phyloP scores from a whole-genome alignment of 2,113 vertebrate genomes.

The Corapipo altera region DNA sequence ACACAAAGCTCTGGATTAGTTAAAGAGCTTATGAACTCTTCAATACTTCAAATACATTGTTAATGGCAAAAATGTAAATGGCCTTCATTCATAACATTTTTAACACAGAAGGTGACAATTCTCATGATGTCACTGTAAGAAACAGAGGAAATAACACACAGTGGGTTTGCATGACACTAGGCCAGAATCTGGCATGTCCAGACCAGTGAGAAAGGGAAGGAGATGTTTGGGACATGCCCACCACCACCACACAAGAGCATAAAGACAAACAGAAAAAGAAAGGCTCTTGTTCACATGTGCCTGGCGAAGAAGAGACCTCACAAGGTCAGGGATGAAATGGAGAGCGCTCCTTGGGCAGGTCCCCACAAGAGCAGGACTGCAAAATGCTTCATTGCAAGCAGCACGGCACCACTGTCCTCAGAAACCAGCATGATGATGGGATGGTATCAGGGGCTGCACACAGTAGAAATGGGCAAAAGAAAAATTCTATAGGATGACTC shows the following conservation, averaged over 20 bases:
- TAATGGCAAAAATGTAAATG: not conserved
- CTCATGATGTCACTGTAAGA: not conserved
- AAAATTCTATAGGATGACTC: not conserved
- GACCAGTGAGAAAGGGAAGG: not conserved
- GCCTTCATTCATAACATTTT: not conserved
- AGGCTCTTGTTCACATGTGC: rapidly evolving
- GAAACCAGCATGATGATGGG: not conserved
- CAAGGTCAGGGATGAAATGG: too few species aligned
- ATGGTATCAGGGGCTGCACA: not conserved
- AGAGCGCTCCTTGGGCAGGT: not conserved
- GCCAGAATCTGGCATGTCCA: not conserved
- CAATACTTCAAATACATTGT: not conserved
- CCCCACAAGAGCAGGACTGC: rapidly evolving
- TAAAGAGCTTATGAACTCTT: not conserved
- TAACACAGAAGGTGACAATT: not conserved
- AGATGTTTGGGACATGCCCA: not conserved
- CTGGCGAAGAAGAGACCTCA: not conserved
- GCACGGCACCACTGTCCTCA: not conserved
- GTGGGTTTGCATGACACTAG: not conserved
- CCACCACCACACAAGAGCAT: not conserved
- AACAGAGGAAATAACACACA: not conserved
- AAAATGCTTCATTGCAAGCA: not conserved
- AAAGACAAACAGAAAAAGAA: not conserved
- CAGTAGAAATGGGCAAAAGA: not conserved
- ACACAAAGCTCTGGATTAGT: not conserved